Evolutionary conservation across 2,888 invertebrate genomes (phyloP).

Genomic region (Proisotoma minuta): DNA sequence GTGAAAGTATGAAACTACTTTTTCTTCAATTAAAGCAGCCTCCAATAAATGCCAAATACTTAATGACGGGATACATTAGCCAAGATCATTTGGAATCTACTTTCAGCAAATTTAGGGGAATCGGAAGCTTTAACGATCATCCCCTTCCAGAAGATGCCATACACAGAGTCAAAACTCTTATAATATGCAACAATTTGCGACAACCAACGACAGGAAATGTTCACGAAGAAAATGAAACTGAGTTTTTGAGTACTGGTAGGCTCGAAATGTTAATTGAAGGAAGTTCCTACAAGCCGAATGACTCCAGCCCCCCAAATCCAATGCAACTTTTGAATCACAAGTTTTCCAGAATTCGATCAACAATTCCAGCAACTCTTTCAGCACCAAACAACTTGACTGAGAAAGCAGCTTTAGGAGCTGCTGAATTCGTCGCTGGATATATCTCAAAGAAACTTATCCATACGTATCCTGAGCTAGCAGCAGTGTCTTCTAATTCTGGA

Average conservation of each 20-base stretch:
- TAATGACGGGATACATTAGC: conserved; percentile 14
- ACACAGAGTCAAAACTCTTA: conserved; percentile 4
- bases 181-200: conserved; percentile 7
- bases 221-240: background rate
- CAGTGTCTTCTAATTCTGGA: background rate
- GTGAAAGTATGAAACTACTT: conserved; percentile 2
- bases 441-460: conserved; percentile 1
- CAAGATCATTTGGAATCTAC: conserved; percentile 19
- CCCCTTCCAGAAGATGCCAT: conserved; percentile 14
- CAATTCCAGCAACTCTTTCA: background rate
- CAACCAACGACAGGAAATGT: background rate
- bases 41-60: background rate
- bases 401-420: background rate
- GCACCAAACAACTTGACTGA: background rate
- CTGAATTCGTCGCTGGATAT: conserved; percentile 9
- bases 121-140: conserved; percentile 6
- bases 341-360: background rate
- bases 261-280: background rate
- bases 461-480: background rate
- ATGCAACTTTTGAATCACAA: too few species aligned
- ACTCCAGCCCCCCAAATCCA: too few species aligned
- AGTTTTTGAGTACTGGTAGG: background rate
- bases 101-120: conserved; percentile 6
- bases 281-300: too few species aligned
- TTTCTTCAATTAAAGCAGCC: conserved; percentile 7